Percentiles rank a stretch among this genome's conserved stretches.
Conservation (phyloP, 2,888 invertebrate species). For the Hedychridium roseum region DNA sequence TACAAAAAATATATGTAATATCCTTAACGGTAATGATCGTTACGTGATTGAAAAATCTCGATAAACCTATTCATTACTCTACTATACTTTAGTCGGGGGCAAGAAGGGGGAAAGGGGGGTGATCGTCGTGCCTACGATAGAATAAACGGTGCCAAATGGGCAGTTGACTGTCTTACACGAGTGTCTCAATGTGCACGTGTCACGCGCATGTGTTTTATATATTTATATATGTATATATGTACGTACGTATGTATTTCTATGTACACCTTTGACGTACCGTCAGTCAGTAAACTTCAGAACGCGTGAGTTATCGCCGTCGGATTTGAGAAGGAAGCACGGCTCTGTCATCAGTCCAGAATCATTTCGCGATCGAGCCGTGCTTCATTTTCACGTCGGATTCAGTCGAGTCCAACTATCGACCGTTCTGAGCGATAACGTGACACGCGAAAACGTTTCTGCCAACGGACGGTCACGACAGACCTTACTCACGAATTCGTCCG, state of each 20-base stretch:
- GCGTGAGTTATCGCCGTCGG: too few relatives aligned
- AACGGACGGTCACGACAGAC: too few relatives aligned
- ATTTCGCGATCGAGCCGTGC: too few relatives aligned
- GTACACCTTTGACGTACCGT: too few relatives aligned
- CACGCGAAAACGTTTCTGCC: too few relatives aligned
- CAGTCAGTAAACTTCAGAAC: too few relatives aligned
- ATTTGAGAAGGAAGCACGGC: too few relatives aligned
- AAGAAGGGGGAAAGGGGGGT: neutral
- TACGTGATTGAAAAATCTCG: slow-evolving; percentile 55
- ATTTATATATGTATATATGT: neutral
- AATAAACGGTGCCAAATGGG: slow-evolving; percentile 9
- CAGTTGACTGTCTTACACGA: slow-evolving; percentile 37
- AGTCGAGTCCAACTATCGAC: too few relatives aligned
- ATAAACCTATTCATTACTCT: slow-evolving; percentile 44
- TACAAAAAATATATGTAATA: slow-evolving; percentile 62
- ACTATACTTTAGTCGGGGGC: slow-evolving; percentile 30
- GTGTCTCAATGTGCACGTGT: slow-evolving; percentile 21
- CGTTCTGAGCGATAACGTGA: too few relatives aligned
- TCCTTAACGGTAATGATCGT: slow-evolving; percentile 58
- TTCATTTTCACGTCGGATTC: too few relatives aligned
- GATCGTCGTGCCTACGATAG: slow-evolving; percentile 28
- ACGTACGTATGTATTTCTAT: neutral
- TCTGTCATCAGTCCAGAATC: too few relatives aligned
- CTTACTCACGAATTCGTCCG: too few relatives aligned
- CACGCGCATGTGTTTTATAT: slow-evolving; percentile 6